A percentile compares a stretch with the other conserved stretches of the same genome.
phyloP scores from a whole-genome alignment of 1,140 invertebrate genomes.

The Ceratoteleas bidentatus region DNA sequence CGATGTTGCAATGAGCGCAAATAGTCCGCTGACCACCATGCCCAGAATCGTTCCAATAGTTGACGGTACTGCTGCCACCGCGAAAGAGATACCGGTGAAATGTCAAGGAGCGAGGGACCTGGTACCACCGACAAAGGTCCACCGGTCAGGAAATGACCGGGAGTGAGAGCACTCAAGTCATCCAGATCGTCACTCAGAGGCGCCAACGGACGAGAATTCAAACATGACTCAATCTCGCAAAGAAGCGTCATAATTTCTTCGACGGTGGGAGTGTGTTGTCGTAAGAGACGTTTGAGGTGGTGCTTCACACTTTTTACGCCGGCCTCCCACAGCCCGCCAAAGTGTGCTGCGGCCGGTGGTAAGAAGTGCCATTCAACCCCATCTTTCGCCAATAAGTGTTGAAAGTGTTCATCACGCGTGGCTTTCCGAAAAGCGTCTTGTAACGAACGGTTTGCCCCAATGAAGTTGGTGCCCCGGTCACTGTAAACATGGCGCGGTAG shows the following conservation, averaged over 20 bases:
- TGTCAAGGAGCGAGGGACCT: neutral
- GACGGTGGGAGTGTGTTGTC: neutral
- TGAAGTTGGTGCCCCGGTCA: neutral
- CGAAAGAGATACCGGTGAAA: neutral
- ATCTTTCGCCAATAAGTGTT: neutral
- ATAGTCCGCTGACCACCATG: neutral
- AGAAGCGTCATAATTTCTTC: neutral
- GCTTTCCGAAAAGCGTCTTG: neutral
- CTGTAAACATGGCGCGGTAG: neutral
- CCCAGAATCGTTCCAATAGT: neutral
- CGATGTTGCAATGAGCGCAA: constrained; percentile 1
- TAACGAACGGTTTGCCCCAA: neutral
- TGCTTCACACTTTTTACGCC: neutral
- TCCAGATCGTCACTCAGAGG: neutral
- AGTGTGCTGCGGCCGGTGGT: neutral
- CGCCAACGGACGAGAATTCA: neutral
- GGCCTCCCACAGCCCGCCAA: neutral
- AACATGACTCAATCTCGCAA: neutral
- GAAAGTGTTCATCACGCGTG: neutral
- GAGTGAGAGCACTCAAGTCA: neutral
- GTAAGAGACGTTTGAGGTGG: neutral
- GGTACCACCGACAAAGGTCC: neutral
- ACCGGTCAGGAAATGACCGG: neutral
- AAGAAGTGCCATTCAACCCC: neutral
- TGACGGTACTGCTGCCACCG: neutral